Evolutionary conservation across 2,797 vertebrate genomes (phyloP), one percentile per base, ranked within the genome.

Genomic region (Fistularia tabacaria): DNA sequence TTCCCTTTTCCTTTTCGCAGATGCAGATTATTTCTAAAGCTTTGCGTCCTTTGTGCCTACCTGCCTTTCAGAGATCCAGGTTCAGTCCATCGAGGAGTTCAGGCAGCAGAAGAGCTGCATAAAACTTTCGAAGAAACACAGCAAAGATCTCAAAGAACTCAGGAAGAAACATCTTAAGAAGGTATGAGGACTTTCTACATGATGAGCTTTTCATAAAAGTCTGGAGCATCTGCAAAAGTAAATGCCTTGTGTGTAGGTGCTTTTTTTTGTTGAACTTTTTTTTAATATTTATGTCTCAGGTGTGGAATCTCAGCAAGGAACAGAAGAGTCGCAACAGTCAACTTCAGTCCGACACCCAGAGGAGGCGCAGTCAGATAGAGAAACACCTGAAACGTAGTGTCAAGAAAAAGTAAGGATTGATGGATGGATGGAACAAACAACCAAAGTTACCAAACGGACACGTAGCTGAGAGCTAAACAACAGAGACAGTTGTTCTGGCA

Each of bases 161-260:
- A 81, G 56, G 1, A 93, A 92, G 80, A 95, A 95, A 59, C 92
- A 95, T 51, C 85, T 91, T 10, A 92, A 93, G 53, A 95, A 95
- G 84, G 91, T 93, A 0, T 14, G 1, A 1, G 37, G 13, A 14
- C 9, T n/a, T 9, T 45, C 7, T 45, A 13, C 12, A 8, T 13
- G 12, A 9, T 13, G 14, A 6, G 3, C 10, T 14, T 25, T 25
- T 25, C 25, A 25, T 25, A 25, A 25, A 25, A 25, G 25, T 25
- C 25, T 25, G 25, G 25, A 25, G 25, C 25, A 25, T 25, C 25
- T 25, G 2, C 25, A 25, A 25, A 25, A 25, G 25, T 25, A 5
- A 25, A 25, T 25, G 25, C 25, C 25, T 25, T 25, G 25, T 25
- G 25, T 25, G 25, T 25, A 25, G 25, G 25, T 2, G 25, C 25